phyloP scores from a whole-genome alignment of 2,113 vertebrate species.

The Rhynchomys soricoides region DNA sequence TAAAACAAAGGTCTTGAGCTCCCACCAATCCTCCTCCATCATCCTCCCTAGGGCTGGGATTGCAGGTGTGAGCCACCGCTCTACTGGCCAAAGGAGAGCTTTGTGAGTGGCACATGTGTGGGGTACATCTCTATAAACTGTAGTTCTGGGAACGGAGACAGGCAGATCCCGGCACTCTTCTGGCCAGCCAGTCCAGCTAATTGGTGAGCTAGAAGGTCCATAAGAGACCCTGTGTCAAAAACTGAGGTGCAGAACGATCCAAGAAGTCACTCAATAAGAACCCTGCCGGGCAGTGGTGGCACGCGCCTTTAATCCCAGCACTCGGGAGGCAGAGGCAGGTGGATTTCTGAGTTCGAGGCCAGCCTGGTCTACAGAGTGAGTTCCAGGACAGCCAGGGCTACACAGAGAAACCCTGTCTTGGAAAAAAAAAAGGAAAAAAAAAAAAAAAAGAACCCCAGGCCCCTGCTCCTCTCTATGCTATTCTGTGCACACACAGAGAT shows the following conservation, averaged over 20 bases:
- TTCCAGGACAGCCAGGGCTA: too few relatives aligned
- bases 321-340: too few relatives aligned
- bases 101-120: background rate
- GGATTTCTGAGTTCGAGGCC: too few relatives aligned
- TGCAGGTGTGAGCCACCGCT: too few relatives aligned
- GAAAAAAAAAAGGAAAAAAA: too few relatives aligned
- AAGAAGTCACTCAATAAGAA: background rate
- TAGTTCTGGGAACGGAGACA: background rate
- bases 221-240: background rate
- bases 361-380: too few relatives aligned
- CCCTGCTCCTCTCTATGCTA: background rate
- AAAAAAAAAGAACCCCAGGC: too few relatives aligned
- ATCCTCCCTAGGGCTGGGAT: background rate
- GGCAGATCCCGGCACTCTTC: background rate
- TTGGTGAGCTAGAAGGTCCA: background rate
- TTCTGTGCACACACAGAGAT: background rate
- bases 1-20: background rate
- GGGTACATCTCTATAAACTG: background rate
- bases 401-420: too few relatives aligned
- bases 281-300: too few relatives aligned
- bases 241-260: background rate
- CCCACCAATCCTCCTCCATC: background rate
- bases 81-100: background rate
- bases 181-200: background rate
- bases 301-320: too few relatives aligned